Evolutionary conservation across 2,113 vertebrate genomes (phyloP).

Genomic region (Uria lomvia): DNA sequence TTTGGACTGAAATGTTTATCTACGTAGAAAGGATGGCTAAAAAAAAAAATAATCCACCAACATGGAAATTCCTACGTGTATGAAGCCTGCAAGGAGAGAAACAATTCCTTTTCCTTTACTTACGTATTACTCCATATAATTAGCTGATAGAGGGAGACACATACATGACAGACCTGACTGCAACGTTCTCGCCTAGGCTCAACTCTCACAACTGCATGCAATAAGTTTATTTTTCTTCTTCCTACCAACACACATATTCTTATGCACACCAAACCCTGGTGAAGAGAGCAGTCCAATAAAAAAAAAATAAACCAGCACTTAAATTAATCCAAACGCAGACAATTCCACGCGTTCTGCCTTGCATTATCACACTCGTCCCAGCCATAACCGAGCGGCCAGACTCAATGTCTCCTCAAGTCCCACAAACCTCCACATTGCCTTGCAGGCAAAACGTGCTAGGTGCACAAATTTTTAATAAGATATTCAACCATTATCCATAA

Average conservation of each 20-base stretch:
- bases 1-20: neutral
- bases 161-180: neutral
- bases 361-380: neutral
- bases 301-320: too few species aligned
- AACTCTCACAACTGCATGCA: neutral
- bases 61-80: neutral
- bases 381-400: neutral
- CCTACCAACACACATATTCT: neutral
- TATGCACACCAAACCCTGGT: neutral
- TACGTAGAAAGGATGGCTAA: neutral
- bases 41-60: neutral
- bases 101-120: neutral
- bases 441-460: neutral
- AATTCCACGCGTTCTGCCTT: neutral
- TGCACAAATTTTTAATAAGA: neutral
- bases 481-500: neutral
- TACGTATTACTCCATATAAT: neutral
- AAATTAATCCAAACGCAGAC: neutral
- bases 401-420: neutral
- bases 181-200: neutral
- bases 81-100: neutral
- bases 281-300: neutral
- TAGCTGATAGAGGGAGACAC: neutral
- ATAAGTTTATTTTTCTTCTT: neutral
- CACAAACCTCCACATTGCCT: neutral